Percentiles rank a stretch among this genome's conserved stretches.
phyloP scores from a whole-genome alignment of 2,797 vertebrate species.

The Artibeus lituratus region DNA sequence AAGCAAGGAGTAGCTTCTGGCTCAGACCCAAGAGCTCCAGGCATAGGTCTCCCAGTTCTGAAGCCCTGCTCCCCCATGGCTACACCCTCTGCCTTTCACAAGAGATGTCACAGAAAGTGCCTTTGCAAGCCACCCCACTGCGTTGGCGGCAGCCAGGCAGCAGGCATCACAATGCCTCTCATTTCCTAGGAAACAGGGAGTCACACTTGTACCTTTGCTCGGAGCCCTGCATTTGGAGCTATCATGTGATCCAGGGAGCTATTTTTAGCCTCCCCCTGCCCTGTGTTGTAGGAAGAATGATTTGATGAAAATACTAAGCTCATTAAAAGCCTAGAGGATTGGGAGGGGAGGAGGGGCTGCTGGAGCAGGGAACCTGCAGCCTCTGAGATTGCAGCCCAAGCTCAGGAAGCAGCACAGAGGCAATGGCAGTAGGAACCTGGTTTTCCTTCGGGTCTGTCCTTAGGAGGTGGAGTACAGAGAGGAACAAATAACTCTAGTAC shows the following conservation, averaged over 20 bases:
- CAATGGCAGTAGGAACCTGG: neutral
- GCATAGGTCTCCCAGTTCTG: neutral
- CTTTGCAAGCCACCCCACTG: constrained; percentile 3
- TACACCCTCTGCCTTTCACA: neutral
- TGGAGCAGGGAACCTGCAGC: neutral
- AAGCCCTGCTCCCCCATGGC: neutral
- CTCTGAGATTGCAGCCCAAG: neutral
- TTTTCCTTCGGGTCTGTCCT: neutral
- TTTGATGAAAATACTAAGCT: constrained; percentile 77
- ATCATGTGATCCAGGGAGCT: constrained; percentile 55
- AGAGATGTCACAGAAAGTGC: constrained; percentile 20
- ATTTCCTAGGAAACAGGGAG: constrained; percentile 76
- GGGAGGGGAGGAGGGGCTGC: neutral
- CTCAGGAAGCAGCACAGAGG: neutral
- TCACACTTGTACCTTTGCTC: constrained; percentile 65
- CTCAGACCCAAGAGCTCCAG: neutral
- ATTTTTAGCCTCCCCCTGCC: constrained; percentile 74
- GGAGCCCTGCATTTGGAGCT: constrained; percentile 68
- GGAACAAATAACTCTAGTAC: neutral
- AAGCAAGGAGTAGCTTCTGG: neutral
- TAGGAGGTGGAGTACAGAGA: no score
- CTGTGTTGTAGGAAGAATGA: constrained; percentile 68
- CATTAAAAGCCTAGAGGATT: constrained; percentile 68
- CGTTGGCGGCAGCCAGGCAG: constrained; percentile 32
- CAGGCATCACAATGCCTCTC: constrained; percentile 61